Percentiles rank a stretch among this genome's conserved stretches.
phyloP scores from a whole-genome alignment of 2,797 vertebrate genomes.

The Lepus townsendii region DNA sequence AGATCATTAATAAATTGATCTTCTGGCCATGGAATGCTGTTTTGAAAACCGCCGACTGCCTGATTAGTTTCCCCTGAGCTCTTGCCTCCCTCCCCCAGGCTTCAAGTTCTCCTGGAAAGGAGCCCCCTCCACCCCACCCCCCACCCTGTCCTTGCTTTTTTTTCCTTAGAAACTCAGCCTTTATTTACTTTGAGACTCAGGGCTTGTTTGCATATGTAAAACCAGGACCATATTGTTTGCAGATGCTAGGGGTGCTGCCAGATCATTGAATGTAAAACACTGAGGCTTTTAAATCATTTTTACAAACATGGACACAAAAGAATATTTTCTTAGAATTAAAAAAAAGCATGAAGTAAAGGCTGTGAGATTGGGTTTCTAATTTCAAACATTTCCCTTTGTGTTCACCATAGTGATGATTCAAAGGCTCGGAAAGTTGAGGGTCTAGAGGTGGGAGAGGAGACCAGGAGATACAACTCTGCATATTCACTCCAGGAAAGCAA shows the following conservation, averaged over 20 bases:
- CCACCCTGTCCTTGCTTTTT: background rate
- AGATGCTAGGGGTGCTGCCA: slow-evolving; percentile 62
- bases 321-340: slow-evolving; percentile 67
- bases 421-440: background rate
- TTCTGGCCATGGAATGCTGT: background rate
- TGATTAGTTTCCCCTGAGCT: background rate
- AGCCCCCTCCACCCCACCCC: background rate
- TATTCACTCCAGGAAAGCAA: background rate
- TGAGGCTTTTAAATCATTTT: slow-evolving; percentile 67
- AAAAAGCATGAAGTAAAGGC: slow-evolving; percentile 29
- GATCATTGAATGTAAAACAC: slow-evolving; percentile 32
- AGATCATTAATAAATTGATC: slow-evolving; percentile 1
- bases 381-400: slow-evolving; percentile 15
- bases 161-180: slow-evolving; percentile 19
- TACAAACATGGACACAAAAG: slow-evolving; percentile 61
- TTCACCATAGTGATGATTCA: background rate
- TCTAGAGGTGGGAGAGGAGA: background rate
- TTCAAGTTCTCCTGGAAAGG: background rate
- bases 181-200: slow-evolving; percentile 62
- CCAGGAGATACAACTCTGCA: background rate
- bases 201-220: slow-evolving; percentile 74
- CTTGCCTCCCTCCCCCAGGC: too few species aligned
- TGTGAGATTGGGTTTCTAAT: slow-evolving; percentile 47
- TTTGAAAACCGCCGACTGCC: background rate
- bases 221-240: slow-evolving; percentile 66